phyloP scores from a whole-genome alignment of 2,797 vertebrate species.

The Betta splendens region DNA sequence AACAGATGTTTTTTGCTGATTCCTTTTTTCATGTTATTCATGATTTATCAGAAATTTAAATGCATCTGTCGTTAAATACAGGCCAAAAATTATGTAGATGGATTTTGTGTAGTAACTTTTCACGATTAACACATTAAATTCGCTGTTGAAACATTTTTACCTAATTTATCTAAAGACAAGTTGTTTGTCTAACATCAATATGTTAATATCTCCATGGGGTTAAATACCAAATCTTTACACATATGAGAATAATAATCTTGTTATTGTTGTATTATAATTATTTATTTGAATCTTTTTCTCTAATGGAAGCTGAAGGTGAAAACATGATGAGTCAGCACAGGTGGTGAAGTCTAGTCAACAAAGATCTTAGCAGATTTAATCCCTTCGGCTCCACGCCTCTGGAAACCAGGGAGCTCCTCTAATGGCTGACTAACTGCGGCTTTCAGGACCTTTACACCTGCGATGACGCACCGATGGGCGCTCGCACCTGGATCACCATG shows the following conservation, averaged over 20 bases:
- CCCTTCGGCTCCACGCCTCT: conserved; percentile 24
- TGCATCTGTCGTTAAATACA: no score
- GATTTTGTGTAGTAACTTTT: background rate
- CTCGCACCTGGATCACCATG: conserved; percentile 49
- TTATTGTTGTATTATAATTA: no score
- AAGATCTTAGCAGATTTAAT: conserved; percentile 21
- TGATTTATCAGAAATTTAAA: background rate
- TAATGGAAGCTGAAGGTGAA: background rate
- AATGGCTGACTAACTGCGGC: conserved; percentile 15
- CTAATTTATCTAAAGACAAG: no score
- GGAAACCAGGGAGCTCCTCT: conserved; percentile 13
- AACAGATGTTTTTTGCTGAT: background rate
- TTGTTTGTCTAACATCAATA: no score
- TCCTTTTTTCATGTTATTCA: no score
- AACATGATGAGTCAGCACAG: background rate
- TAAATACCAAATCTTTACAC: no score
- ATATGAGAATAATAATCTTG: no score
- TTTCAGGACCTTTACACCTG: conserved; percentile 32
- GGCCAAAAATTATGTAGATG: no score
- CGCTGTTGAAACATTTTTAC: no score
- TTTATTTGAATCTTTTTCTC: no score
- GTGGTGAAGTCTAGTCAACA: background rate
- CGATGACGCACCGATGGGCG: conserved; percentile 40
- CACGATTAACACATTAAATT: no score
- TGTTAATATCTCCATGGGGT: no score